phyloP scores from a whole-genome alignment of 2,113 vertebrate genomes.

The Periophthalmus modestus region DNA sequence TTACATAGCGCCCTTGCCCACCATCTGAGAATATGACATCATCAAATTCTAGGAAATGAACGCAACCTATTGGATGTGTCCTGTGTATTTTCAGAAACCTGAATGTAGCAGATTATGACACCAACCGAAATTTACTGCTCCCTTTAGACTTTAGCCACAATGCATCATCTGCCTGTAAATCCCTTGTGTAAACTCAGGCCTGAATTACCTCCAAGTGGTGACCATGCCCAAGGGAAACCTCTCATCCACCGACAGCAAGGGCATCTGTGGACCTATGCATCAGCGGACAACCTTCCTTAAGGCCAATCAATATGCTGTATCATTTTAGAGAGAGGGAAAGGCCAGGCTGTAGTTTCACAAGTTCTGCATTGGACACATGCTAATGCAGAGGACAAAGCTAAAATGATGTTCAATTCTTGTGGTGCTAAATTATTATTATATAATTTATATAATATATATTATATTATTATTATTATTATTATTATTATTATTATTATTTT shows the following conservation, averaged over 20 bases:
- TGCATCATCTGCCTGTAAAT: neutral
- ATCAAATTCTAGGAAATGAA: no score
- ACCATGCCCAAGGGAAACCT: constrained; percentile 26
- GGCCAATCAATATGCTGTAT: constrained; percentile 39
- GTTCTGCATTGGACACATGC: constrained; percentile 33
- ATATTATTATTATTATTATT: no score
- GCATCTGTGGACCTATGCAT: constrained; percentile 37
- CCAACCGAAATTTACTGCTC: neutral
- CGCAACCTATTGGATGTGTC: no score
- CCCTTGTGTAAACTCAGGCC: constrained; percentile 28
- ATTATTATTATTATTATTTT: no score
- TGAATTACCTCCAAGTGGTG: constrained; percentile 37
- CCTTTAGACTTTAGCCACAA: neutral
- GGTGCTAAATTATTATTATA: no score
- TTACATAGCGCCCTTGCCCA: no score
- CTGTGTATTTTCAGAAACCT: no score
- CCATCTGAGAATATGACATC: no score
- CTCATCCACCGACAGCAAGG: constrained; percentile 41
- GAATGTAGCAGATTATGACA: neutral
- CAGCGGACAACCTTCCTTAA: constrained; percentile 42
- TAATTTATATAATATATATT: no score
- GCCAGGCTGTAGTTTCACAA: constrained; percentile 26
- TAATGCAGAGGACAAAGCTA: constrained; percentile 17
- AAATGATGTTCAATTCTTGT: no score
- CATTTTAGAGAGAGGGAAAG: constrained; percentile 32